Conservation (phyloP, 2,888 invertebrate species). For the Ennomos fuscantarius region DNA sequence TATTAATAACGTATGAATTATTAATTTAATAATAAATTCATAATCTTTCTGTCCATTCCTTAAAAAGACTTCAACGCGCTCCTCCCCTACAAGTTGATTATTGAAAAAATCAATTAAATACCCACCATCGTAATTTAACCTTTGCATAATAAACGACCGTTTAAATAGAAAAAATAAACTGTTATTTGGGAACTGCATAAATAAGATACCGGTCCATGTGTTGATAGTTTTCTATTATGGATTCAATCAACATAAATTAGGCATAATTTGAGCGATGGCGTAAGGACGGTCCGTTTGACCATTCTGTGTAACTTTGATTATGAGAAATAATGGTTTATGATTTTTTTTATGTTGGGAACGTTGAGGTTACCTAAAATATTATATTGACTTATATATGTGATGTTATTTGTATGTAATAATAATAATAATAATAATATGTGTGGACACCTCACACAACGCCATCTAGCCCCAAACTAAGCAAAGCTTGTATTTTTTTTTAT, state of each 20-base stretch:
- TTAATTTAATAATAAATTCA: too few species aligned
- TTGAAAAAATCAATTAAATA: constrained; percentile 27
- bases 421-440: too few species aligned
- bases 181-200: constrained; percentile 28
- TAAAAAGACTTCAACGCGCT: constrained; percentile 21
- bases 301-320: constrained; percentile 23
- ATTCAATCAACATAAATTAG: constrained; percentile 83
- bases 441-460: too few species aligned
- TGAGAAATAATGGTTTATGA: constrained; percentile 12
- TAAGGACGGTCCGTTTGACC: constrained; percentile 50
- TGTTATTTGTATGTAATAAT: too few species aligned
- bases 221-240: constrained; percentile 82
- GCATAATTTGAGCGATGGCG: constrained; percentile 75
- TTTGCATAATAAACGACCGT: constrained; percentile 27
- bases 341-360: constrained; percentile 1
- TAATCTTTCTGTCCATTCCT: constrained; percentile 2
- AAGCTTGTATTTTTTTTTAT: too few species aligned
- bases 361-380: too few species aligned
- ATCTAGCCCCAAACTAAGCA: too few species aligned
- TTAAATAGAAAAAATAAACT: constrained; percentile 26
- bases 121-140: constrained; percentile 28
- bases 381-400: too few species aligned
- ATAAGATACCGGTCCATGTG: constrained; percentile 45
- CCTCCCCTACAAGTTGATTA: constrained; percentile 15
- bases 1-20: too few species aligned